Evolutionary conservation across 1,140 invertebrate genomes (phyloP).

Genomic region (Pseudobourletiella spinata): DNA sequence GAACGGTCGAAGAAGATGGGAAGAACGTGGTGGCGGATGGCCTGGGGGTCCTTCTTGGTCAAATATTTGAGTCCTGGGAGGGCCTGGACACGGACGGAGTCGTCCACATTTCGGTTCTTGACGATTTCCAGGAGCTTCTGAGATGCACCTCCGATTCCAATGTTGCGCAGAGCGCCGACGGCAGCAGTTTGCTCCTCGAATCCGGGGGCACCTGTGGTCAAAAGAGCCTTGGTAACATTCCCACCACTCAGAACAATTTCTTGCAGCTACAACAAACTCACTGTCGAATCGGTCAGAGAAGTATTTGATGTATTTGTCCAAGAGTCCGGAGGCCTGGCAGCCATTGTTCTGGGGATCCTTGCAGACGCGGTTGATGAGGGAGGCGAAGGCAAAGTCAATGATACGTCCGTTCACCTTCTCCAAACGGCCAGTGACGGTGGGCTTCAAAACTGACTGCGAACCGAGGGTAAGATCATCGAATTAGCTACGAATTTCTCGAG

Average conservation of each 20-base stretch:
- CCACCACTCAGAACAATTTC: too few species aligned
- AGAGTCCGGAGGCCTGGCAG: conserved; percentile 27
- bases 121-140: conserved; percentile 25
- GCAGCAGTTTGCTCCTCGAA: conserved; percentile 28
- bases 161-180: conserved; percentile 24
- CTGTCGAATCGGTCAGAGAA: conserved; percentile 24
- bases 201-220: conserved; percentile 8
- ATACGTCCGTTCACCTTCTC: conserved; percentile 14
- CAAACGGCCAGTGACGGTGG: conserved; percentile 1
- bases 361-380: conserved; percentile 30
- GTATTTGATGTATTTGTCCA: conserved; percentile 32
- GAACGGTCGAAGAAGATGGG: conserved; percentile 32
- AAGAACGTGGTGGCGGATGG: conserved; percentile 16
- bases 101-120: conserved; percentile 16
- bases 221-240: too few species aligned
- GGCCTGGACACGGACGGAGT: conserved; percentile 27
- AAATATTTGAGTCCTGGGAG: conserved; percentile 28
- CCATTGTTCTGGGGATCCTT: conserved; percentile 16
- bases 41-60: conserved; percentile 4
- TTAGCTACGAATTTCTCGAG: too few species aligned
- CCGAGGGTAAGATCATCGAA: too few species aligned
- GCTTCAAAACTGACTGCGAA: conserved; percentile 12
- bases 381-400: conserved; percentile 33
- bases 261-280: too few species aligned
- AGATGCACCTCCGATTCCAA: conserved; percentile 14